These are phyloP conservation scores for Eupithecia vulgata DNA, from an alignment of 2,888 invertebrate genomes.

Conservation along the genomic window DNA sequence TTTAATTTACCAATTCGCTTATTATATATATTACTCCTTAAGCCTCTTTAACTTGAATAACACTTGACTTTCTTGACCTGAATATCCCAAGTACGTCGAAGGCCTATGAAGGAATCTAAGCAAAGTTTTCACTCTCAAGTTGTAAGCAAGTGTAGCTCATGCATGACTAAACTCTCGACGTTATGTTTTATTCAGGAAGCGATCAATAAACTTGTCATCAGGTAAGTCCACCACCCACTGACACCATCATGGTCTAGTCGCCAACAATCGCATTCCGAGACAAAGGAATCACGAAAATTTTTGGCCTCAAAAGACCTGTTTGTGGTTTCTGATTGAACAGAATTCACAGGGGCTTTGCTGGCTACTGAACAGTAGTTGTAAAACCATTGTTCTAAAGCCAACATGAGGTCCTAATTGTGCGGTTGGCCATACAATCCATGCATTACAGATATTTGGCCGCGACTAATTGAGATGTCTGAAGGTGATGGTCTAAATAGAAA, in stretches of 20 bases:
- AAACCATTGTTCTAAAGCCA: constrained; percentile 68
- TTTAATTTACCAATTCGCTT: not conserved
- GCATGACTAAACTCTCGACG: constrained; percentile 28
- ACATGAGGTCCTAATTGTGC: constrained; percentile 73
- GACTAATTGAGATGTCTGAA: constrained; percentile 59
- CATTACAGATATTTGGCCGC: constrained; percentile 58
- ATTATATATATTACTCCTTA: not conserved
- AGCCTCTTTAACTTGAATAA: not conserved
- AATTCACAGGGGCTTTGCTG: constrained; percentile 58
- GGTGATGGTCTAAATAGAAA: constrained; percentile 37
- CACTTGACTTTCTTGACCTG: no score
- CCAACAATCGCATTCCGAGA: constrained; percentile 64
- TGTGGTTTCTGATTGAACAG: constrained; percentile 76
- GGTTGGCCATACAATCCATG: constrained; percentile 67
- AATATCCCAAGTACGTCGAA: no score
- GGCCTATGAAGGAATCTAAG: not conserved
- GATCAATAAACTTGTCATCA: constrained; percentile 78
- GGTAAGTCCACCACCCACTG: constrained; percentile 74
- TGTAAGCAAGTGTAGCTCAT: constrained; percentile 1
- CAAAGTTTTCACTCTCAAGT: constrained; percentile 1
- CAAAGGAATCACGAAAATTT: constrained; percentile 59
- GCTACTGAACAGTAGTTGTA: constrained; percentile 75
- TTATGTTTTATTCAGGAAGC: constrained; percentile 56
- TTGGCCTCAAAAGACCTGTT: constrained; percentile 66
- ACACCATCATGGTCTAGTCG: constrained; percentile 77